Conservation (phyloP, 2,797 vertebrate species). For the Halcyon smyrnensis region DNA sequence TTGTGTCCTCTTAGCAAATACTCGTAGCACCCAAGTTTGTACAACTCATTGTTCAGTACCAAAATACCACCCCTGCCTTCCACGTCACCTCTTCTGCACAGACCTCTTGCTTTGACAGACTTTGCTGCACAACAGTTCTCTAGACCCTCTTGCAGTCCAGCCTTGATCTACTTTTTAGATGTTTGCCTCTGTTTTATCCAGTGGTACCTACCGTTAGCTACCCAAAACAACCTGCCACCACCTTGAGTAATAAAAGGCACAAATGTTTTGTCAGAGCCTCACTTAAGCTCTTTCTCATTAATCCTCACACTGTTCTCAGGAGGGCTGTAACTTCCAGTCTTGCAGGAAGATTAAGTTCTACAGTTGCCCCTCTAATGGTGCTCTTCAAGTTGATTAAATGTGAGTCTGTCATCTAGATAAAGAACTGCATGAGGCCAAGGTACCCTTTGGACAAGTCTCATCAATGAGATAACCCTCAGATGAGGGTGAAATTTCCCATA, state of each 20-base stretch:
- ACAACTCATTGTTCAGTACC: background rate
- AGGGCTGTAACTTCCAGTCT: background rate
- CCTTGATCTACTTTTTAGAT: background rate
- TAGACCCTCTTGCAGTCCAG: background rate
- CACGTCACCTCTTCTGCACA: background rate
- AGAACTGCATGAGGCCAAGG: background rate
- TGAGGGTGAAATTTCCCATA: background rate
- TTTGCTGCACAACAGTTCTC: background rate
- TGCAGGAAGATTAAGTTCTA: background rate
- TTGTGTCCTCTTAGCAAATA: background rate
- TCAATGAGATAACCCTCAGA: background rate
- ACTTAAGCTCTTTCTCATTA: background rate
- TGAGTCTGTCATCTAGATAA: background rate
- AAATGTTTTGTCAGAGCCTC: background rate
- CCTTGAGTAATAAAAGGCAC: background rate
- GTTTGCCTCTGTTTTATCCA: background rate
- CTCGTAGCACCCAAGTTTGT: background rate
- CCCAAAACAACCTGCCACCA: background rate
- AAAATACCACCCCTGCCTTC: accelerated
- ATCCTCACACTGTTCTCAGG: background rate
- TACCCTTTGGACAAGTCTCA: background rate
- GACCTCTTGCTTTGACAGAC: background rate
- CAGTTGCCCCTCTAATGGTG: background rate
- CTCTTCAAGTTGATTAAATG: background rate
- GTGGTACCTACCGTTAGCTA: background rate